Evolutionary conservation across 2,797 vertebrate genomes (phyloP).

Genomic region (Ctenosaura bakeri): DNA sequence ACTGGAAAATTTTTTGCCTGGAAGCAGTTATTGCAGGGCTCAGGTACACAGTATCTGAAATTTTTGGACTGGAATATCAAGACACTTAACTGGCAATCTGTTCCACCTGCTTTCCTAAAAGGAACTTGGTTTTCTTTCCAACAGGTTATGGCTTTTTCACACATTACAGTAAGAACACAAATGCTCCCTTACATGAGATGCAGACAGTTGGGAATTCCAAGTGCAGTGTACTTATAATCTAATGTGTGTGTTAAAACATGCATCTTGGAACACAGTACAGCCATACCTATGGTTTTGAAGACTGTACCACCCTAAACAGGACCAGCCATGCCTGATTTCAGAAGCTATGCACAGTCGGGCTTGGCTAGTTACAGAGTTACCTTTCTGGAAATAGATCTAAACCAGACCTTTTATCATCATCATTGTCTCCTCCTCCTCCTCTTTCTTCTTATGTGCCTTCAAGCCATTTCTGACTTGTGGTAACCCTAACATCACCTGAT

Average conservation of each 20-base stretch:
- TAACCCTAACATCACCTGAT: too few species aligned
- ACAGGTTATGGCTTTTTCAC: too few species aligned
- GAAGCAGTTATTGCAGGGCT: background rate
- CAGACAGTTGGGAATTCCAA: background rate
- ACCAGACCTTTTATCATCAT: too few species aligned
- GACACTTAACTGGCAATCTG: background rate
- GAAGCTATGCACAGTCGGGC: too few species aligned
- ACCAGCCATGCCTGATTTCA: too few species aligned
- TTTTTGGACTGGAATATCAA: background rate
- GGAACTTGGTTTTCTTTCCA: background rate
- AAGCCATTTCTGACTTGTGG: too few species aligned
- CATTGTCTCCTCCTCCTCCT: too few species aligned
- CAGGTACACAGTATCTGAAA: background rate
- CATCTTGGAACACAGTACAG: background rate
- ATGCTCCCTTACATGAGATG: background rate
- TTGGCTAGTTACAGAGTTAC: too few species aligned
- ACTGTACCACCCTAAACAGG: too few species aligned
- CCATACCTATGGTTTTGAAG: too few species aligned
- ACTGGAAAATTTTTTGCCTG: background rate
- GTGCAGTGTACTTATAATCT: background rate
- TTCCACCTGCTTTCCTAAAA: background rate
- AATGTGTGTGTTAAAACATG: background rate
- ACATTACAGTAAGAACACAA: background rate
- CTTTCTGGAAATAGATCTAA: too few species aligned
- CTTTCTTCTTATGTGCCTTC: too few species aligned